A percentile compares a stretch with the other conserved stretches of the same genome.
Conservation (phyloP, 2,888 invertebrate genomes). For the Cephus sareptanus region DNA sequence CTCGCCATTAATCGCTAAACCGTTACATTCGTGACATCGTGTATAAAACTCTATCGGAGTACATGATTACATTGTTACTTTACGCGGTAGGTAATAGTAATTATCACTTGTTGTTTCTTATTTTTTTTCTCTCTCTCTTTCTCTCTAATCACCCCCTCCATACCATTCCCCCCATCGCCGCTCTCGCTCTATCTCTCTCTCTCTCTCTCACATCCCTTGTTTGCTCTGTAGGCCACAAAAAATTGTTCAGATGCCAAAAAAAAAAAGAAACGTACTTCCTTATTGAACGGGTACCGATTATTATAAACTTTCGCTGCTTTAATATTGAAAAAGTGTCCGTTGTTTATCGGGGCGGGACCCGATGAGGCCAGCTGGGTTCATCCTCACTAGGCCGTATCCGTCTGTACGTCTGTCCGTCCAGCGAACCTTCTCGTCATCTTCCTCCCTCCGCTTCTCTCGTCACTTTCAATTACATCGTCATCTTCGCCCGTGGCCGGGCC, state of each 20-base stretch:
- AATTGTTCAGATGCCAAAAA: conserved; percentile 57
- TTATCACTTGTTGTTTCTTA: conserved; percentile 55
- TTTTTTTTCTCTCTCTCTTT: neutral
- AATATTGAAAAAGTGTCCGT: conserved; percentile 34
- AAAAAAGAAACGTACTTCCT: conserved; percentile 37
- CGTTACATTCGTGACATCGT: conserved; percentile 65
- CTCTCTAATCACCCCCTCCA: neutral
- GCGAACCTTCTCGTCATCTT: conserved; percentile 21
- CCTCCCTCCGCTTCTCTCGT: conserved; percentile 15
- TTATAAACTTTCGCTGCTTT: conserved; percentile 22
- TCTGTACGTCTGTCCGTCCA: conserved; percentile 33
- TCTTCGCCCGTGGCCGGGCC: conserved; percentile 41
- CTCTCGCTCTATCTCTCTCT: neutral
- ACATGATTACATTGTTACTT: conserved; percentile 62
- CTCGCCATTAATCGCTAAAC: conserved; percentile 59
- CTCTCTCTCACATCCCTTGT: conserved; percentile 26
- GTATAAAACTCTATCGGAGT: conserved; percentile 67
- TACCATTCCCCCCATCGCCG: neutral
- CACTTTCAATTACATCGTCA: conserved; percentile 18
- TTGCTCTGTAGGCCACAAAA: conserved; percentile 66
- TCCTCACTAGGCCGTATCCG: conserved; percentile 62
- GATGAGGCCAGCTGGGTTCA: conserved; percentile 64
- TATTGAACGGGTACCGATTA: conserved; percentile 44
- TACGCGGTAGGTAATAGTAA: conserved; percentile 56
- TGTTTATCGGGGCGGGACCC: conserved; percentile 56